Base-by-base conservation (phyloP, 2,888 invertebrate species). In the Quadroppia sp. region DNA sequence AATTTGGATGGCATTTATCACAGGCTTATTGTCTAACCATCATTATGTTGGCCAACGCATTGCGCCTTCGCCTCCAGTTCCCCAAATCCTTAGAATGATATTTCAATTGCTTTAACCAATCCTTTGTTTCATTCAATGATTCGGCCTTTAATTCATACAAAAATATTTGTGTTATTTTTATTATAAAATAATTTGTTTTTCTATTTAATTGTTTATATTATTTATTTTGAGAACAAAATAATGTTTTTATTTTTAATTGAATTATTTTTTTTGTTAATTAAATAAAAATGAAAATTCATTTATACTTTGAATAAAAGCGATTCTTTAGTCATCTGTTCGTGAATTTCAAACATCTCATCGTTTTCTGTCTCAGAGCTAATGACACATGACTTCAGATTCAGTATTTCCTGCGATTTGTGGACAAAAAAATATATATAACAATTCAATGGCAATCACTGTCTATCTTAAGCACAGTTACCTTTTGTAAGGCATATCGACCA, bases 21-120 rank as follows among this genome's bases (percentile, higher is more conserved):
- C 64, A 64, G 64, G 20, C 15, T 64, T 45, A 69, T 45, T 69
- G 69, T 28, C 78, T 73, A 25, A 78, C 76, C 78, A 79, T 79
- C 94, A 96, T 95, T 79, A 96, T 95, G 82, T 96, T 95, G n/a
- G 95, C 94, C 79, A 96, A 85, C 7, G 94, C 96, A 81, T 93
- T 94, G 48, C 96, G 87, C 77, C 95, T 86, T 82, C 90, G 89
- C 72, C 95, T 87, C 96, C 96, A 96, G 9, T 91, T 88, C 75
- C 95, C 95, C 78, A 95, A 89, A 75, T 94, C 92, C 82, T 92
- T 91, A 30, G 93, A 91, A 82, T 94, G 93, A 81, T 90, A 91
- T 82, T 94, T 93, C 72, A 96, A 84, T 80, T 92, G 91, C 25
- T 90, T 88, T 82, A 93, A 91, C 95, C 96, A 96, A 40, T 89